phyloP scores from a whole-genome alignment of 2,888 invertebrate genomes.

The Parapristionchus giblindavisi region DNA sequence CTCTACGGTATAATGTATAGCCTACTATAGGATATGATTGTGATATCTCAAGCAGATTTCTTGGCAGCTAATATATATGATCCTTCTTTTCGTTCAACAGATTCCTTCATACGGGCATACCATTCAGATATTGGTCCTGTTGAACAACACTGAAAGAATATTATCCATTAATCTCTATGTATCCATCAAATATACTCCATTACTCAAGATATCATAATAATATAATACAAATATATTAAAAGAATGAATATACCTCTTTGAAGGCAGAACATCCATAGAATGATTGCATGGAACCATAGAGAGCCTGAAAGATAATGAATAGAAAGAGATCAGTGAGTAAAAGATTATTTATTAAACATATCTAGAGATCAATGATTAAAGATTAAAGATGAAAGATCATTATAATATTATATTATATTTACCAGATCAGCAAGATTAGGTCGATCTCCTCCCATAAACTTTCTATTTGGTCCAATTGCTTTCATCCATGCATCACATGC shows the following conservation, averaged over 20 bases:
- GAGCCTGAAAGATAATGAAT: constrained; percentile 44
- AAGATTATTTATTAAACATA: not conserved
- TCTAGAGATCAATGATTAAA: not conserved
- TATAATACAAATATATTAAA: not conserved
- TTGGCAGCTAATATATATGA: constrained; percentile 21
- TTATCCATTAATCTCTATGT: not conserved
- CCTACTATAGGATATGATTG: no score
- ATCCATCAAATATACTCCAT: not conserved
- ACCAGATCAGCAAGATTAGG: constrained; percentile 90
- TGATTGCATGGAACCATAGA: constrained; percentile 67
- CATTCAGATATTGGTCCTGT: constrained; percentile 57
- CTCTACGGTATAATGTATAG: no score
- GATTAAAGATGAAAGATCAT: not conserved
- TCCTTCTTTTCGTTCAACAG: constrained; percentile 53
- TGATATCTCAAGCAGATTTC: no score
- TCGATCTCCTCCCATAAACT: constrained; percentile 85
- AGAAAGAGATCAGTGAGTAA: not conserved
- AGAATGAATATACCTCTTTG: constrained; percentile 60
- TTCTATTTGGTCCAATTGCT: constrained; percentile 77
- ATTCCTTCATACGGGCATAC: constrained; percentile 55
- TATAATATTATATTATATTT: constrained; percentile 43
- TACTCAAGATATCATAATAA: not conserved
- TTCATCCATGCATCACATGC: constrained; percentile 84
- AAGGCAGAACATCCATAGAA: constrained; percentile 66
- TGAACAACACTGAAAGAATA: constrained; percentile 26